Evolutionary conservation across 2,797 vertebrate species (phyloP), one percentile per base, ranked within the genome.

Genomic region (Tolypeutes matacus): DNA sequence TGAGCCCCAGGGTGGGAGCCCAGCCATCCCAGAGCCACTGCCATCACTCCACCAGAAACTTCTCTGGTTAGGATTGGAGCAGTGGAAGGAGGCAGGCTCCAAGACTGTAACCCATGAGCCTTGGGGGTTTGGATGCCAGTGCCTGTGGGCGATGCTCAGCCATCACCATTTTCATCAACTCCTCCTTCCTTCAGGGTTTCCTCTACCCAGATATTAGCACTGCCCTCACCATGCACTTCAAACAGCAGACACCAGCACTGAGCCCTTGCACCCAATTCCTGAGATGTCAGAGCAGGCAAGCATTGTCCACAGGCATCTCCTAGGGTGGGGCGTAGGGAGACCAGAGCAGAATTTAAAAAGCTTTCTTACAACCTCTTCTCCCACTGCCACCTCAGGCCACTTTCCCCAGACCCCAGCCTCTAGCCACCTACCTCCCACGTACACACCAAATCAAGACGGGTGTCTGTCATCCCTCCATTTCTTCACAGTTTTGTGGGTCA

Each of bases 291-390:
- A 36, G 1, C 5, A 14, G 67, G 81, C 29, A 72, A 27, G 62
- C 70, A 21, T 36, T 23, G 27, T 83, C 49, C 27, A 42, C 23
- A 58, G 51, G 29, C 75, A 67, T 20, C 89, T 85, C 36, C 3
- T 4, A 76, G 27, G n/a, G 60, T 9, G 0, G 7, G 3, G 0
- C 49, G 15, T 1, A 23, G 1, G 23, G 7, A 10, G n/a, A 67
- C 34, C 42, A 69, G 56, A 81, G 29, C 62, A 89, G 73, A 82
- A 69, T 56, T 53, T 39, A 7, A 42, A 70, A 84, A 82, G 3
- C 4, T 84, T 53, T 46, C 86, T 75, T 76, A 53, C 27, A 39
- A 14, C 20, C 18, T 75, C 49, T 70, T 85, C 78, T 81, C 15
- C 76, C 11, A 72, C 13, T 42, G n/a, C 1, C 29, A 29, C 14